Conservation (phyloP, 2,888 invertebrate genomes). For the Bugula neritina region DNA sequence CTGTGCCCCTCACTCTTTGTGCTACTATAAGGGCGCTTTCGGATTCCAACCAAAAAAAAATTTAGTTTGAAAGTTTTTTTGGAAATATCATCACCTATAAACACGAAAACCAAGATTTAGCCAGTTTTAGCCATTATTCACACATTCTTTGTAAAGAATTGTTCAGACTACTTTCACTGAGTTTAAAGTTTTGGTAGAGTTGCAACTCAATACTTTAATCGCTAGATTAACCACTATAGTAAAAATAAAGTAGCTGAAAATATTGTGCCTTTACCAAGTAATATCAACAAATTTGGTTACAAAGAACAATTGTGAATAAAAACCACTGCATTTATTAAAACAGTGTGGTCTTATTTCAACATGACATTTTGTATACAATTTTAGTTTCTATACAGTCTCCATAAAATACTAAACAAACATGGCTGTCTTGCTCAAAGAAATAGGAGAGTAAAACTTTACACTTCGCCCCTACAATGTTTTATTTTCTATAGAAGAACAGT, state of each 20-base stretch:
- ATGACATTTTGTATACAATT: conserved; percentile 7
- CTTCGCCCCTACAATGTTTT: neutral
- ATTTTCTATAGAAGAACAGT: neutral
- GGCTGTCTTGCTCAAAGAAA: neutral
- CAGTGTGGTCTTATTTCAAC: conserved; percentile 22
- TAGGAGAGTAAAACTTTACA: conserved; percentile 1
- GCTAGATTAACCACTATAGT: neutral
- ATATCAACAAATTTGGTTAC: conserved; percentile 20
- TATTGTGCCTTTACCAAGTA: neutral
- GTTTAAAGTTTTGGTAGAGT: neutral
- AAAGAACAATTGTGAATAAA: conserved; percentile 21
- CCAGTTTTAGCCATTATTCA: conserved; percentile 6
- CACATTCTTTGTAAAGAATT: conserved; percentile 15
- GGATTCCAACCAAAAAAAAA: neutral
- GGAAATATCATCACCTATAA: too few relatives aligned
- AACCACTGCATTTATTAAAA: conserved; percentile 19
- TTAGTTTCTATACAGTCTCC: neutral
- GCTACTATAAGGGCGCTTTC: neutral
- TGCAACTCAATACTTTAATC: conserved; percentile 20
- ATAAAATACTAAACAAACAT: neutral
- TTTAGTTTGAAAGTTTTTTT: too few relatives aligned
- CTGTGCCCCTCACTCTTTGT: neutral
- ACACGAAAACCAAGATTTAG: neutral
- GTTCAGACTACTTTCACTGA: neutral
- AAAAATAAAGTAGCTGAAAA: conserved; percentile 3